Evolutionary conservation across 2,113 vertebrate species (phyloP).

Genomic region (Hypanus sabinus): DNA sequence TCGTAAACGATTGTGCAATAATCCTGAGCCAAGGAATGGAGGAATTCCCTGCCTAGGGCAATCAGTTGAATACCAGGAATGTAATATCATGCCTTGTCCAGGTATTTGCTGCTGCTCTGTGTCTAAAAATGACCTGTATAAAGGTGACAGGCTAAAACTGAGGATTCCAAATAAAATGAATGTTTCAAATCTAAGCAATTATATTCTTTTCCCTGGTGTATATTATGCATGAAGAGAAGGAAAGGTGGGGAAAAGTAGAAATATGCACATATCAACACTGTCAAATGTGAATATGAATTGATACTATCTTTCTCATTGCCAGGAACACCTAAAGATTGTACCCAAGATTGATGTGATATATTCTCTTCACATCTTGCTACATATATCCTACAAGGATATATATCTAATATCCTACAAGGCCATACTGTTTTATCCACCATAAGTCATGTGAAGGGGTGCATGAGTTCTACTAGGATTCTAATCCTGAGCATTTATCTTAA

Average conservation of each 20-base stretch:
- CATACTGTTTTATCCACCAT: background rate
- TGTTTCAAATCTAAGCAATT: background rate
- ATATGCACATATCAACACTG: background rate
- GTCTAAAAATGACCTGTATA: too few relatives aligned
- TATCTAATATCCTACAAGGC: background rate
- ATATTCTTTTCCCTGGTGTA: background rate
- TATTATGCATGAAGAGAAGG: background rate
- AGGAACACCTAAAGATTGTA: background rate
- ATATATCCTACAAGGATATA: too few relatives aligned
- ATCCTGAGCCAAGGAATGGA: slow-evolving; percentile 81
- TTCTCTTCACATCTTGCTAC: background rate
- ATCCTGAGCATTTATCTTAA: background rate
- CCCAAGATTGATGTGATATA: background rate
- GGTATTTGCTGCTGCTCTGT: slow-evolving; percentile 53
- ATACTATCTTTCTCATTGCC: background rate
- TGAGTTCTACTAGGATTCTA: background rate
- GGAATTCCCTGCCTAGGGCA: slow-evolving; percentile 80
- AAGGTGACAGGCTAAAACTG: background rate
- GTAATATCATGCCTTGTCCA: slow-evolving; percentile 89
- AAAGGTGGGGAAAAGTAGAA: background rate
- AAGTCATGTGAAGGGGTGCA: background rate
- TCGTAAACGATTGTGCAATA: slow-evolving; percentile 82
- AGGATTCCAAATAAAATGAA: background rate
- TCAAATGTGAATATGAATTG: background rate
- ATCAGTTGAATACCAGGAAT: slow-evolving; percentile 86